Evolutionary conservation across 2,888 invertebrate genomes (phyloP).

Genomic region (Noctua pronuba): DNA sequence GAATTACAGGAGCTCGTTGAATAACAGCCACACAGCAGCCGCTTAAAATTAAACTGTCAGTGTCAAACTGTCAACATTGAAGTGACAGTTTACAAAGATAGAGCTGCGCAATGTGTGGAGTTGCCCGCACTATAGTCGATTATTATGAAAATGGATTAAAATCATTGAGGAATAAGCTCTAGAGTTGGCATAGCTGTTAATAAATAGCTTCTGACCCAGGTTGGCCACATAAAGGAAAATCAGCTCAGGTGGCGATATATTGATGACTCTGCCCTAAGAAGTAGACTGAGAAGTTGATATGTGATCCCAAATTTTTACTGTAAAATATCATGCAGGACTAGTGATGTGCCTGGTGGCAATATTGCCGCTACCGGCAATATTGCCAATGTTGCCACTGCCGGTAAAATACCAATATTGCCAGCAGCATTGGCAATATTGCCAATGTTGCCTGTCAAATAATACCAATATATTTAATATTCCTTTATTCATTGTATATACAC

Average conservation of each 20-base stretch:
- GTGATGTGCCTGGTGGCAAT: too few species aligned
- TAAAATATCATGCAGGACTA: neutral
- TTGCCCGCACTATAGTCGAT: neutral
- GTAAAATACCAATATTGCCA: too few species aligned
- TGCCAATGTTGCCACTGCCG: too few species aligned
- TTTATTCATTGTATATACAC: too few species aligned
- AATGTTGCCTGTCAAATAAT: too few species aligned
- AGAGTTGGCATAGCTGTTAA: neutral
- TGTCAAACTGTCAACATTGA: slow-evolving; percentile 6
- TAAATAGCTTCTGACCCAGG: neutral
- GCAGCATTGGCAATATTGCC: too few species aligned
- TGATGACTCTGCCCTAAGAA: neutral
- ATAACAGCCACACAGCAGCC: neutral
- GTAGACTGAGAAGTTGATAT: neutral
- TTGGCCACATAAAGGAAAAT: neutral
- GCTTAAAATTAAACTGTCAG: slow-evolving; percentile 10
- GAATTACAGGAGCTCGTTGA: slow-evolving; percentile 6
- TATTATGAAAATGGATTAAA: neutral
- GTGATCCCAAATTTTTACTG: neutral
- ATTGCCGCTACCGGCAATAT: too few species aligned
- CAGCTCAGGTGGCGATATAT: too few species aligned
- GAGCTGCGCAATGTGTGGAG: neutral
- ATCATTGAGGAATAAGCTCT: neutral
- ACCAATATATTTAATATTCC: too few species aligned
- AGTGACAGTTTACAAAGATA: neutral